Evolutionary conservation across 37 sponge, comb jelly and placozoan genomes (phyloP).

Genomic region (Corticium candelabrum): DNA sequence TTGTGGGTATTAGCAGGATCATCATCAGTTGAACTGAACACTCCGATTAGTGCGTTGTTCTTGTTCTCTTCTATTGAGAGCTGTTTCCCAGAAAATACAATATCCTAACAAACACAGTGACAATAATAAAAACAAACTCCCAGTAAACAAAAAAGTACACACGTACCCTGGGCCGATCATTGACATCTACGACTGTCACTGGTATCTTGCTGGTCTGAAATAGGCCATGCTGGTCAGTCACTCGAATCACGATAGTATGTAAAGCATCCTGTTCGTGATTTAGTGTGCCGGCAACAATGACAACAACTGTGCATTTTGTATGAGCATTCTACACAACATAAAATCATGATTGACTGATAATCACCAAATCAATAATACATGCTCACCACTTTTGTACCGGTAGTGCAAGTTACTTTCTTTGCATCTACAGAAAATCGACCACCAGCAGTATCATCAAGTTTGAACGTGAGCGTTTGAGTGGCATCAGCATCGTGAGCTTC

Average conservation of each 20-base stretch:
- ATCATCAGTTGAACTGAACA: background rate
- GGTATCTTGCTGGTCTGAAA: background rate
- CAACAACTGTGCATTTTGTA: background rate
- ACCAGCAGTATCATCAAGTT: background rate
- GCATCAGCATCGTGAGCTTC: constrained; percentile 2
- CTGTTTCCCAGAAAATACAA: background rate
- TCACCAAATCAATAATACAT: background rate
- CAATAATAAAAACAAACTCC: too few species aligned
- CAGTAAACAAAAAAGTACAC: background rate
- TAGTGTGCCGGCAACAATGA: background rate
- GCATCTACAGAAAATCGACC: background rate
- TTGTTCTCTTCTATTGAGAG: background rate
- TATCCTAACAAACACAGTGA: background rate
- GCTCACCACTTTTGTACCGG: background rate
- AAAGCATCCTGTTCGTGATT: constrained; percentile 5
- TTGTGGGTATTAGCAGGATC: constrained; percentile 1
- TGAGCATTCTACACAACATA: background rate
- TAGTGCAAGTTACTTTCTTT: background rate
- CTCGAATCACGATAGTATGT: background rate
- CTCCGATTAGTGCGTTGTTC: background rate
- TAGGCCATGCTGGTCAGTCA: background rate
- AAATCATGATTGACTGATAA: background rate
- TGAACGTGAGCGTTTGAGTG: background rate
- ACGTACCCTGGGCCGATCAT: background rate
- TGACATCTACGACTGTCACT: background rate